A percentile compares a stretch with the other conserved stretches of the same genome.
Evolutionary conservation across 2,797 vertebrate species (phyloP).

Genomic region (Clarias pachynema): DNA sequence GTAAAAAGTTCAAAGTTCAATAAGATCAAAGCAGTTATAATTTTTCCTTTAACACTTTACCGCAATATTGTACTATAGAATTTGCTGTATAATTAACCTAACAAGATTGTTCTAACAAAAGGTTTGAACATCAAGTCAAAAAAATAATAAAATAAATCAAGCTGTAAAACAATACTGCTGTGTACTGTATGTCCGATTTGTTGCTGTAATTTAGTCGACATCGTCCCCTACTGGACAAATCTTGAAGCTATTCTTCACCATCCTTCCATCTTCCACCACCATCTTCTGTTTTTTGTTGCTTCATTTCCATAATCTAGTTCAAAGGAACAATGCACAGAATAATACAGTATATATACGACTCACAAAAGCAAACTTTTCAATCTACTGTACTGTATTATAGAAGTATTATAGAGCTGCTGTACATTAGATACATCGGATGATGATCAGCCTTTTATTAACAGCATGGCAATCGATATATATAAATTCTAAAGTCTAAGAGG

Average conservation of each 20-base stretch:
- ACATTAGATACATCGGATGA: neutral
- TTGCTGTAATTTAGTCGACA: neutral
- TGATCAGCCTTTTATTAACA: constrained; percentile 11
- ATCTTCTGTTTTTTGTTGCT: neutral
- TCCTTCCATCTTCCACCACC: too few species aligned
- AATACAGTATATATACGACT: neutral
- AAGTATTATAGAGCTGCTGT: neutral
- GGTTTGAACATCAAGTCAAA: neutral
- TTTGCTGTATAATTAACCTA: neutral
- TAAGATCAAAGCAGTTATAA: neutral
- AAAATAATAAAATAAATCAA: neutral
- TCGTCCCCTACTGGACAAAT: constrained; percentile 51
- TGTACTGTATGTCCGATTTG: too few species aligned
- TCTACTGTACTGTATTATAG: constrained; percentile 10
- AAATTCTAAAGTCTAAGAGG: neutral
- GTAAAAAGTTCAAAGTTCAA: neutral
- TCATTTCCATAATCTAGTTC: neutral
- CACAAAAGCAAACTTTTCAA: neutral
- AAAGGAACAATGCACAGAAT: neutral
- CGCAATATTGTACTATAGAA: neutral
- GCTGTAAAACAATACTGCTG: neutral
- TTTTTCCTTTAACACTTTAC: neutral
- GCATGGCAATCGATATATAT: neutral
- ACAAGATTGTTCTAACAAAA: neutral
- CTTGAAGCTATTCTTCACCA: neutral